Conservation (phyloP, 2,113 vertebrate species). For the Sinocyclocheilus maitianheensis region DNA sequence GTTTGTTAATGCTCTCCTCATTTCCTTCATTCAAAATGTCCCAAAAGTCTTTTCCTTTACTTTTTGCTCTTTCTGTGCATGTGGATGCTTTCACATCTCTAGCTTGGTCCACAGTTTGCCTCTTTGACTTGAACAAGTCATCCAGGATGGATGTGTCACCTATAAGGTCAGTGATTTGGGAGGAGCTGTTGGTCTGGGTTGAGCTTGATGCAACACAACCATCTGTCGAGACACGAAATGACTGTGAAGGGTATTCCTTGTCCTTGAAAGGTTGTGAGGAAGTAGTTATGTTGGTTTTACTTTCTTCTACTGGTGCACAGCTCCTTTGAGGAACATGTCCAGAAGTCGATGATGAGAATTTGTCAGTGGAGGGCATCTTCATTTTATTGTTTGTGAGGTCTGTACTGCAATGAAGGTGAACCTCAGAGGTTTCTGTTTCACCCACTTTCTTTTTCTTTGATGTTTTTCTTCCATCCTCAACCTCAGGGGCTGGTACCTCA, state of each 20-base stretch:
- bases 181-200: constrained; percentile 34
- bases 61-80: constrained; percentile 69
- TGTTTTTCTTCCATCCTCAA: constrained; percentile 1
- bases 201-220: constrained; percentile 4
- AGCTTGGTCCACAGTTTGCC: constrained; percentile 44
- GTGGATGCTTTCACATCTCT: constrained; percentile 14
- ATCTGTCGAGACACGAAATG: neutral
- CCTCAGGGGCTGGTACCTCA: neutral
- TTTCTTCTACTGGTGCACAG: neutral
- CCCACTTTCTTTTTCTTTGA: constrained; percentile 31
- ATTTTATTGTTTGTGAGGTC: neutral
- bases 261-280: constrained; percentile 17
- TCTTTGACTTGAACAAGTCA: constrained; percentile 82
- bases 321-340: neutral
- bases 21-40: constrained; percentile 90
- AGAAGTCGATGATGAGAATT: neutral
- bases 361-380: neutral
- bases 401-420: neutral
- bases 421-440: neutral
- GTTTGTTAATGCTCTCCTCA: constrained; percentile 84
- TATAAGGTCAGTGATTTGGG: constrained; percentile 78
- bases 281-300: neutral
- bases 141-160: constrained; percentile 92
- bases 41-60: constrained; percentile 89
- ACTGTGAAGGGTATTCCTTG: neutral